Evolutionary conservation across 1,140 invertebrate species (phyloP), one percentile per base, ranked within the genome.

Genomic region (Bombus confusus): DNA sequence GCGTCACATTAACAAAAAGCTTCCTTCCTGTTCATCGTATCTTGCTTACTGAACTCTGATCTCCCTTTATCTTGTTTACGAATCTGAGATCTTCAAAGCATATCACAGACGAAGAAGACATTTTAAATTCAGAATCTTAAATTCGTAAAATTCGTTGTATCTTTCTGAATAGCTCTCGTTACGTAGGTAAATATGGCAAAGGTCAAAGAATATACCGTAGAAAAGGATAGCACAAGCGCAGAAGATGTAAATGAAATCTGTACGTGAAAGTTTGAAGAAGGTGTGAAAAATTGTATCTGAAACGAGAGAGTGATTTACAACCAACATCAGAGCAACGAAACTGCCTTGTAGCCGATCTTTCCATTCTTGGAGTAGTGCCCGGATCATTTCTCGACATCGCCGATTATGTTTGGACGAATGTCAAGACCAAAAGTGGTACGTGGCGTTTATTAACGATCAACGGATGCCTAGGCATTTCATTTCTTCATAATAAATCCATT

Each of bases 341-440:
- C 6, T 39, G 59, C 18, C 59, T 59, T 64, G 71, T 74, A 43
- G 69, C 59, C 57, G 57, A 81, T 76, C 57, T 77, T 85, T 68
- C 64, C 80, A 83, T 88, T 75, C 80, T 86, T 87, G 78, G 72
- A 84, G 28, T 31, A 41, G 43, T 41, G 80, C 80, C 84, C 57
- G 62, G 31, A 87, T 69, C 76, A 59, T 43, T 80, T 72, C 64
- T 80, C 47, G 57, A 3, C 59, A 52, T 12, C 52, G 41, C 4
- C 34, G 74, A 75, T 68, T 86, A 59, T 43, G n/a, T 80, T 83
- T 89, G 79, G 85, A 87, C 86, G 87, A 83, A 84, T 86, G 34
- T 72, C 52, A 80, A 85, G 82, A 71, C 64, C 71, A 86, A 86
- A 79, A 71, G 13, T 78, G 74, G 73, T 59, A 31, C 76, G 12